Evolutionary conservation across 2,888 invertebrate genomes (phyloP).

Genomic region (Patella caerulea): DNA sequence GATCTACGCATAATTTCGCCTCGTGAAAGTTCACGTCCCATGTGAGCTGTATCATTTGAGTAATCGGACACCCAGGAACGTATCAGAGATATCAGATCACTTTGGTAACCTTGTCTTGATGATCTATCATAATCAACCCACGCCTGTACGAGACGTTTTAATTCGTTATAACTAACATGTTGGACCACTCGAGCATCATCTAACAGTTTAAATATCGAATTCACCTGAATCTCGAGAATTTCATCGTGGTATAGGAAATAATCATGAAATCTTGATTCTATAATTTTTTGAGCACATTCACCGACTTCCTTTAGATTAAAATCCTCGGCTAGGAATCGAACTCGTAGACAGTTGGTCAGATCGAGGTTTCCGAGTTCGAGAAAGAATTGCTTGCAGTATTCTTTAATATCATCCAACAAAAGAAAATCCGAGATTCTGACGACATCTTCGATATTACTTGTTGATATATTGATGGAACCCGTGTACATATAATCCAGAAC

Average conservation of each 20-base stretch:
- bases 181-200: conserved; percentile 60
- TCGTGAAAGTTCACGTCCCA: conserved; percentile 39
- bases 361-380: conserved; percentile 66
- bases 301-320: conserved; percentile 64
- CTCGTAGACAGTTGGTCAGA: conserved; percentile 61
- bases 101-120: conserved; percentile 45
- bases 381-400: conserved; percentile 66
- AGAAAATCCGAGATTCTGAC: conserved; percentile 66
- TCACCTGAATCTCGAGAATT: conserved; percentile 61
- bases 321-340: conserved; percentile 62
- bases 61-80: conserved; percentile 56
- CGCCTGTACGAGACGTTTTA: conserved; percentile 56
- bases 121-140: conserved; percentile 62
- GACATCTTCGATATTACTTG: conserved; percentile 63
- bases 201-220: conserved; percentile 56
- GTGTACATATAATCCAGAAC: conserved; percentile 67
- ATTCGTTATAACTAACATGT: conserved; percentile 59
- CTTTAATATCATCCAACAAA: conserved; percentile 66
- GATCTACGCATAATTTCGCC: conserved; percentile 34
- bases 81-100: conserved; percentile 51
- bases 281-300: conserved; percentile 57
- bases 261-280: conserved; percentile 67
- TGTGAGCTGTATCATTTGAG: conserved; percentile 44
- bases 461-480: conserved; percentile 58
- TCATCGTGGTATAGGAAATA: conserved; percentile 64